Conservation (phyloP, 2,797 vertebrate genomes). For the Spea hammondii region DNA sequence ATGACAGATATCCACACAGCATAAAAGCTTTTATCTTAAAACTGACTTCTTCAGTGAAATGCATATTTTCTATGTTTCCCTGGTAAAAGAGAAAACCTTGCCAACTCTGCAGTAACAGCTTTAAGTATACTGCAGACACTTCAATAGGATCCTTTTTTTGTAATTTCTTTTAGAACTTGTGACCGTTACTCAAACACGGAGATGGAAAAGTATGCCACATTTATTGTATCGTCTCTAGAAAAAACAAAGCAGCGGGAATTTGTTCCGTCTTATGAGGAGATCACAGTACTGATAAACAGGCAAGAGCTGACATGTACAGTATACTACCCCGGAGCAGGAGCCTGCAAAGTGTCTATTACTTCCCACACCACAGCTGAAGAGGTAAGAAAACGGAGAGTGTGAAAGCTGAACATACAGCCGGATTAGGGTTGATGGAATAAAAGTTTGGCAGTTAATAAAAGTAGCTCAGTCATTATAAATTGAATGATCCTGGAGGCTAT, state of each 20-base stretch:
- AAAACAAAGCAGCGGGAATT: slow-evolving; percentile 84
- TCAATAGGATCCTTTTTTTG: background rate
- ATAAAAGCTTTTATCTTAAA: too few species aligned
- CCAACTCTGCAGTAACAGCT: background rate
- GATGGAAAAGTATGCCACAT: slow-evolving; percentile 86
- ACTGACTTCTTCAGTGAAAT: too few species aligned
- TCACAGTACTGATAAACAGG: slow-evolving; percentile 82
- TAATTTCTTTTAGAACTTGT: slow-evolving; percentile 73
- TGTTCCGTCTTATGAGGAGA: slow-evolving; percentile 93
- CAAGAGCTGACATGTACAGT: slow-evolving; percentile 85
- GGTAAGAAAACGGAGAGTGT: slow-evolving; percentile 67
- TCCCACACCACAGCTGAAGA: slow-evolving; percentile 91
- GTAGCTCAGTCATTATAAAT: too few species aligned
- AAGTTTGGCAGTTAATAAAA: too few species aligned
- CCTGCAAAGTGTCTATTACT: slow-evolving; percentile 84
- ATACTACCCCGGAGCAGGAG: slow-evolving; percentile 81
- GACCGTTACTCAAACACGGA: slow-evolving; percentile 79
- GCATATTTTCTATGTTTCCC: too few species aligned
- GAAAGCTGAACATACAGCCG: too few species aligned
- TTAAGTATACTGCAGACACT: background rate
- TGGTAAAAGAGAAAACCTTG: background rate
- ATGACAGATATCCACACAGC: too few species aligned
- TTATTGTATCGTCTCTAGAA: slow-evolving; percentile 83
- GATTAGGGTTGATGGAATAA: too few species aligned
- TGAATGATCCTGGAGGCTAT: too few species aligned